These are phyloP conservation scores for Myxocyprinus asiaticus DNA, from an alignment of 2,113 vertebrate genomes.

Conservation along the genomic window DNA sequence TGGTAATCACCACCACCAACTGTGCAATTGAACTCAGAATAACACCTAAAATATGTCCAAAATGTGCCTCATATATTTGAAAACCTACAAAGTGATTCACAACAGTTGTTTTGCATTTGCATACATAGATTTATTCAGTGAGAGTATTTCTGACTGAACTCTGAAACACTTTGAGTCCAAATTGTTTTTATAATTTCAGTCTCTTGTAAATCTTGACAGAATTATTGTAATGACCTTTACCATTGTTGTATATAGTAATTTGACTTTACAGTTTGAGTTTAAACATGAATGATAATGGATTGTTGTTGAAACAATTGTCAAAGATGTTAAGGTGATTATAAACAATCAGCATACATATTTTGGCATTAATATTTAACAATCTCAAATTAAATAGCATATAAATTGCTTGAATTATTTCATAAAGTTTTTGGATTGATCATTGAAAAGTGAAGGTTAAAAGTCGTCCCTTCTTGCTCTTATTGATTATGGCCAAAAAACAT, in stretches of 20 bases:
- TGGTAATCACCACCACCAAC: neutral
- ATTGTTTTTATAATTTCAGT: neutral
- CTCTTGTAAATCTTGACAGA: neutral
- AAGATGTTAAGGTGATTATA: too few species aligned
- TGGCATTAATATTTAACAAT: neutral
- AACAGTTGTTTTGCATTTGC: neutral
- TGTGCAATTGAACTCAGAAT: neutral
- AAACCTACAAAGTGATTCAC: neutral
- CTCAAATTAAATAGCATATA: neutral
- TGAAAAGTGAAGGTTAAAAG: neutral
- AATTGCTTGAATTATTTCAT: neutral
- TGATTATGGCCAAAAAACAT: neutral
- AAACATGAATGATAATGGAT: too few species aligned
- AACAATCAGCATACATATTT: too few species aligned
- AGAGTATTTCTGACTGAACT: neutral
- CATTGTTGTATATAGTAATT: neutral
- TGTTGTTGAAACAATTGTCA: too few species aligned
- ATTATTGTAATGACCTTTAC: neutral
- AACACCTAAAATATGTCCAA: neutral
- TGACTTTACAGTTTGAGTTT: neutral
- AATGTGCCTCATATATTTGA: slow-evolving; percentile 5
- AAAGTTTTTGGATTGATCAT: neutral
- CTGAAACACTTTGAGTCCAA: neutral
- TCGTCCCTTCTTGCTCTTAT: neutral
- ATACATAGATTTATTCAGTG: neutral